Percentiles rank a stretch among this genome's conserved stretches.
These are phyloP conservation scores for Acleris holmiana DNA, from an alignment of 2,888 invertebrate species.

Conservation along the genomic window DNA sequence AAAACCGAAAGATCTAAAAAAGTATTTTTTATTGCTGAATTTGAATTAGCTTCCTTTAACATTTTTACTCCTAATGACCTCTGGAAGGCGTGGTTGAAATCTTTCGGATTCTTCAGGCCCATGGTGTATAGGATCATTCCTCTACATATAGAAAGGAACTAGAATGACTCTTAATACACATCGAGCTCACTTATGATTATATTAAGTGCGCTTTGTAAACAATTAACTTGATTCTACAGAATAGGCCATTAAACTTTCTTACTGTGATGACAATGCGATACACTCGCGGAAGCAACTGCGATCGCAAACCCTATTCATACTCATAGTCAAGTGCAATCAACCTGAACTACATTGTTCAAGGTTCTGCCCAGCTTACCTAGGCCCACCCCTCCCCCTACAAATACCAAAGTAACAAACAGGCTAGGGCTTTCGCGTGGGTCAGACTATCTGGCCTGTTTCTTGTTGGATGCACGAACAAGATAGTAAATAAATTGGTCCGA, in stretches of 20 bases:
- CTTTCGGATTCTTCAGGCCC: too few species aligned
- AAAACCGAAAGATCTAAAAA: too few species aligned
- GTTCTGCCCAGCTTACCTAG: constrained; percentile 47
- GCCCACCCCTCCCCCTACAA: constrained; percentile 46
- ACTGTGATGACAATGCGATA: constrained; percentile 52
- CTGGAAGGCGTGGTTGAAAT: too few species aligned
- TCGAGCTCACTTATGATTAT: constrained; percentile 54
- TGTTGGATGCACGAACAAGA: constrained; percentile 68
- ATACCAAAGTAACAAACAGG: constrained; percentile 29
- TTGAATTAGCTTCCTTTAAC: too few species aligned
- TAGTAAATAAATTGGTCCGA: constrained; percentile 62
- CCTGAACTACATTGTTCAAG: constrained; percentile 74
- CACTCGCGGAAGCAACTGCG: constrained; percentile 62
- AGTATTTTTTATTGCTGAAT: too few species aligned
- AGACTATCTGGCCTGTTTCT: constrained; percentile 39
- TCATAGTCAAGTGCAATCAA: constrained; percentile 76
- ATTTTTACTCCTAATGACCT: too few species aligned
- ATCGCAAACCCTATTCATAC: constrained; percentile 59
- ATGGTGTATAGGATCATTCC: too few species aligned
- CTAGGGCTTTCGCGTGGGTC: constrained; percentile 43
- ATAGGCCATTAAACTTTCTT: constrained; percentile 45
- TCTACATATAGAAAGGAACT: too few species aligned
- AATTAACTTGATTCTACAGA: constrained; percentile 24
- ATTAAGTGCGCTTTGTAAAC: constrained; percentile 50
- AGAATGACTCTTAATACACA: too few species aligned